Evolutionary conservation across 1,140 invertebrate genomes (phyloP).

Genomic region (Brachionus koreanus): DNA sequence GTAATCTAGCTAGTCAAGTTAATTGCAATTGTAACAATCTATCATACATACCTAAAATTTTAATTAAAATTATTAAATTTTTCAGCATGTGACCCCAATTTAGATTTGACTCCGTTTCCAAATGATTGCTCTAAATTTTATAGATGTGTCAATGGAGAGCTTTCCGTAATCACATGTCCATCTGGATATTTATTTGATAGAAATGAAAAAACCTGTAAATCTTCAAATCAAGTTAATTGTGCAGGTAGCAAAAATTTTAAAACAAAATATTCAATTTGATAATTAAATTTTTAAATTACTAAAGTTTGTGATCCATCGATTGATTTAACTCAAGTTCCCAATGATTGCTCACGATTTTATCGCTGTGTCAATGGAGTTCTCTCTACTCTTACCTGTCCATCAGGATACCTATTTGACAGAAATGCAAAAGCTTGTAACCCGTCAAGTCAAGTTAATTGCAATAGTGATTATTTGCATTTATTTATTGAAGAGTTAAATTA

Average conservation of each 20-base stretch:
- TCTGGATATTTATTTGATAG: not conserved
- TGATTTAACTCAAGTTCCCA: conserved; percentile 26
- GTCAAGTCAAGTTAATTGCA: not conserved
- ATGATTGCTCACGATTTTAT: conserved; percentile 27
- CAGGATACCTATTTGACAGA: conserved; percentile 8
- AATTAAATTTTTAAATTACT: not conserved
- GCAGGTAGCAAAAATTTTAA: not conserved
- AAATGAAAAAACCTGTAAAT: not conserved
- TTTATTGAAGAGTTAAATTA: not conserved
- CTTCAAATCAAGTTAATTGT: not conserved
- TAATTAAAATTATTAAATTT: too few species aligned
- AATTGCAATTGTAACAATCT: not conserved
- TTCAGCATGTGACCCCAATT: not conserved
- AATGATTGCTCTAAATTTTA: conserved; percentile 13
- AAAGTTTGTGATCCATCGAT: not conserved
- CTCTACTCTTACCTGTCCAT: not conserved
- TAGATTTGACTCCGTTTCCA: not conserved
- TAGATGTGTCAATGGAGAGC: not conserved
- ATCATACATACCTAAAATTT: too few species aligned
- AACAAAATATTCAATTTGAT: not conserved
- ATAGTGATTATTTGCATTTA: not conserved
- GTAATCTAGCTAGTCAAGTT: not conserved
- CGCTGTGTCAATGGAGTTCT: not conserved
- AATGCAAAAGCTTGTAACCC: not conserved
- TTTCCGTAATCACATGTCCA: not conserved